Conservation (phyloP, 2,888 invertebrate species). For the Rotaria macrura region DNA sequence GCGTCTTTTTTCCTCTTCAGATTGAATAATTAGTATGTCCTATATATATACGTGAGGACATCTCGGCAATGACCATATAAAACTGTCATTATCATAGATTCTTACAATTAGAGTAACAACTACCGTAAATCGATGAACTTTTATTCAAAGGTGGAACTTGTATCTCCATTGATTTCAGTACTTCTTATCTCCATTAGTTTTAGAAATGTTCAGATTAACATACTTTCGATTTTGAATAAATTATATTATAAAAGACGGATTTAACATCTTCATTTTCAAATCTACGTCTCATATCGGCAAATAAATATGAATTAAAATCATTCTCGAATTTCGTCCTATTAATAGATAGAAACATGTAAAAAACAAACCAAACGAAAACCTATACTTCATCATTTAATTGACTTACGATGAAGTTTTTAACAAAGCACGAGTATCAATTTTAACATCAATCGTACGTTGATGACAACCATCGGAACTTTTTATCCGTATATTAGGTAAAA, state of each 20-base stretch:
- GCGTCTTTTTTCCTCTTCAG: too few relatives aligned
- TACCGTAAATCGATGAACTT: too few relatives aligned
- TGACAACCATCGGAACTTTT: neutral
- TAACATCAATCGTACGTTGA: neutral
- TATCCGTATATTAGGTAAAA: neutral
- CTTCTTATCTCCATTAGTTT: too few relatives aligned
- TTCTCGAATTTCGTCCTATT: neutral
- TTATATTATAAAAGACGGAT: neutral
- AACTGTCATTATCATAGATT: too few relatives aligned
- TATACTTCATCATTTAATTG: neutral
- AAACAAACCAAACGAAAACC: too few relatives aligned
- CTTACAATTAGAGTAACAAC: too few relatives aligned
- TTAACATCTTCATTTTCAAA: neutral
- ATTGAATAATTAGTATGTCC: too few relatives aligned
- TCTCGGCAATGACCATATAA: too few relatives aligned
- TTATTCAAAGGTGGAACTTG: too few relatives aligned
- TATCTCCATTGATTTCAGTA: too few relatives aligned
- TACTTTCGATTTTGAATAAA: constrained; percentile 14
- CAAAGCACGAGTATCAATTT: neutral
- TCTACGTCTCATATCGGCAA: neutral
- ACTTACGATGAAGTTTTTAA: neutral
- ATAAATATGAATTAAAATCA: constrained; percentile 14
- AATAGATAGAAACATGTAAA: too few relatives aligned
- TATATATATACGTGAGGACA: too few relatives aligned
- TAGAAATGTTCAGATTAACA: neutral